Conservation (phyloP, 2,888 invertebrate genomes). For the Imbricaverruca yamaguchii region DNA sequence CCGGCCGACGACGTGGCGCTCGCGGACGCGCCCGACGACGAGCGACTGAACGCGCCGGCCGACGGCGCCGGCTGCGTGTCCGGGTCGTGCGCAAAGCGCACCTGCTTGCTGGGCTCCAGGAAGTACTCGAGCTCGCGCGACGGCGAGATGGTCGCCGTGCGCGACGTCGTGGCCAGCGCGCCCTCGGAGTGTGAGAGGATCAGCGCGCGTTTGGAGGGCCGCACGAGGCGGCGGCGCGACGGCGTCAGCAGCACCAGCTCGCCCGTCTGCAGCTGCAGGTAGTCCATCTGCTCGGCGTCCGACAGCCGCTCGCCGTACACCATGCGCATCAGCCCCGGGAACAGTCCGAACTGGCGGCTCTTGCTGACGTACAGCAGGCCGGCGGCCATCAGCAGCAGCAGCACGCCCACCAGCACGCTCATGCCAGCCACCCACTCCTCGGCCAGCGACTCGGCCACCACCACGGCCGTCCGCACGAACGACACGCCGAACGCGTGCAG, state of each 20-base stretch:
- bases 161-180: conserved; percentile 12
- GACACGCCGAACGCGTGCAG: conserved; percentile 20
- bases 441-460: conserved; percentile 11
- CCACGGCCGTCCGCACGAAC: neutral
- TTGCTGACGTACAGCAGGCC: conserved; percentile 3
- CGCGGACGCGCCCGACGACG: neutral
- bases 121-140: neutral
- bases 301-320: neutral
- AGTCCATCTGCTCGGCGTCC: neutral
- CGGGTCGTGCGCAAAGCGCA: neutral
- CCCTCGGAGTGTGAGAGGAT: neutral
- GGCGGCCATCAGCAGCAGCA: conserved; percentile 4
- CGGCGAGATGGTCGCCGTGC: neutral
- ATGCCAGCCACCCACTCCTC: conserved; percentile 16
- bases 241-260: neutral
- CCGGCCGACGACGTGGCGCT: neutral
- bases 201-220: conserved; percentile 12
- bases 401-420: neutral
- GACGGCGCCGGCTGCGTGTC: neutral
- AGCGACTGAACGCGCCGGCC: neutral
- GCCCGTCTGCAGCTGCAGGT: conserved; percentile 19
- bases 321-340: conserved; percentile 5
- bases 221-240: conserved; percentile 13
- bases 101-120: conserved; percentile 15
- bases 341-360: neutral